These are phyloP conservation scores for Dichetophora obliterata DNA, from an alignment of 2,888 invertebrate species.

Conservation along the genomic window DNA sequence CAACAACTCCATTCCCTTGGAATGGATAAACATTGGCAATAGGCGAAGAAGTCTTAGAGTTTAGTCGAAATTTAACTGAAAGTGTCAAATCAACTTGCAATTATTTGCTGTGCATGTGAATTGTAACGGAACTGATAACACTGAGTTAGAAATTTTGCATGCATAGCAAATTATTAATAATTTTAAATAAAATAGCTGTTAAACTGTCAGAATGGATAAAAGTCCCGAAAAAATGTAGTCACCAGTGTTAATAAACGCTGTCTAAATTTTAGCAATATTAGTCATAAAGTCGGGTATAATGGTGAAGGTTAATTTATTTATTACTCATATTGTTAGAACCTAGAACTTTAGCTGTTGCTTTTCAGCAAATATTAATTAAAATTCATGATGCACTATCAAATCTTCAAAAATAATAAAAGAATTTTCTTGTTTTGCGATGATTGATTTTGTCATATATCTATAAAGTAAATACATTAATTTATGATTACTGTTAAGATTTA, in stretches of 20 bases:
- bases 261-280: slow-evolving; percentile 16
- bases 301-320: slow-evolving; percentile 52
- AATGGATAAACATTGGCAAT: slow-evolving; percentile 67
- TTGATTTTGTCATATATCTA: too few species aligned
- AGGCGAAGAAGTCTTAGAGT: slow-evolving; percentile 63
- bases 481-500: too few species aligned
- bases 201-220: background rate
- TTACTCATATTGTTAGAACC: background rate
- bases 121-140: slow-evolving; percentile 24
- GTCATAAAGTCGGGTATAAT: slow-evolving; percentile 31
- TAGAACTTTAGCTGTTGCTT: too few species aligned
- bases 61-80: slow-evolving; percentile 44
- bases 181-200: background rate
- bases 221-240: background rate
- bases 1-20: slow-evolving; percentile 63
- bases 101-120: slow-evolving; percentile 60
- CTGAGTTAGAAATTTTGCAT: slow-evolving; percentile 38
- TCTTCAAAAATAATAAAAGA: too few species aligned
- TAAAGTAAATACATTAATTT: too few species aligned
- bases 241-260: slow-evolving; percentile 12
- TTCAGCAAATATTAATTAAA: too few species aligned
- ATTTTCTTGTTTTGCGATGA: too few species aligned
- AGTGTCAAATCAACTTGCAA: slow-evolving; percentile 24
- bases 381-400: too few species aligned
- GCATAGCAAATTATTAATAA: slow-evolving; percentile 57